These are phyloP conservation scores for Genyomyrus donnyi DNA, from an alignment of 2,113 vertebrate genomes.

Conservation along the genomic window DNA sequence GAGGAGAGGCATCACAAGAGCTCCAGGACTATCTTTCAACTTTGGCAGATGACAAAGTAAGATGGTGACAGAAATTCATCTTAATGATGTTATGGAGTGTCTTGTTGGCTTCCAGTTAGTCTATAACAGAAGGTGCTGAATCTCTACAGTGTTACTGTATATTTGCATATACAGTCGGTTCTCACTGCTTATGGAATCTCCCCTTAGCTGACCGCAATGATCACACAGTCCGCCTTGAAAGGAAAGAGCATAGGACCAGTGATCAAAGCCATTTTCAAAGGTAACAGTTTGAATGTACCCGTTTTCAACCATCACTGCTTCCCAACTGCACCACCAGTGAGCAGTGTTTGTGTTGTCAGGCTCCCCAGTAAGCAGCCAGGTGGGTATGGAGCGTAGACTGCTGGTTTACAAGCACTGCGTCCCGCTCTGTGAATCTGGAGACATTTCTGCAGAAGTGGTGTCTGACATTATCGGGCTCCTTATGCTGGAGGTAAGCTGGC, in stretches of 20 bases:
- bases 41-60: slow-evolving; percentile 51
- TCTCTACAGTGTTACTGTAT: neutral
- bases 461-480: slow-evolving; percentile 84
- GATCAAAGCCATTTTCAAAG: slow-evolving; percentile 81
- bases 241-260: slow-evolving; percentile 65
- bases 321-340: neutral
- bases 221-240: slow-evolving; percentile 71
- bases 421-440: slow-evolving; percentile 82
- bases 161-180: neutral
- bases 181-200: neutral
- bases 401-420: slow-evolving; percentile 77
- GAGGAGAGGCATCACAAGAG: slow-evolving; percentile 39
- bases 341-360: slow-evolving; percentile 51
- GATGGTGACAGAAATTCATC: neutral
- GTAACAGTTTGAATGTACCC: slow-evolving; percentile 45
- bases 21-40: slow-evolving; percentile 55
- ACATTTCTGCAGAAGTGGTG: slow-evolving; percentile 72
- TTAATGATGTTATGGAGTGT: neutral
- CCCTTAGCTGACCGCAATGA: slow-evolving; percentile 59
- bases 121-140: neutral
- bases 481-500: slow-evolving; percentile 80
- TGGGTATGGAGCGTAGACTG: slow-evolving; percentile 67
- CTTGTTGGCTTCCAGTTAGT: neutral
- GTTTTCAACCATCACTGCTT: neutral
- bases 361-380: slow-evolving; percentile 65